Base-by-base conservation (phyloP, 2,888 invertebrate genomes). In the Hydroisotoma schaefferi region DNA sequence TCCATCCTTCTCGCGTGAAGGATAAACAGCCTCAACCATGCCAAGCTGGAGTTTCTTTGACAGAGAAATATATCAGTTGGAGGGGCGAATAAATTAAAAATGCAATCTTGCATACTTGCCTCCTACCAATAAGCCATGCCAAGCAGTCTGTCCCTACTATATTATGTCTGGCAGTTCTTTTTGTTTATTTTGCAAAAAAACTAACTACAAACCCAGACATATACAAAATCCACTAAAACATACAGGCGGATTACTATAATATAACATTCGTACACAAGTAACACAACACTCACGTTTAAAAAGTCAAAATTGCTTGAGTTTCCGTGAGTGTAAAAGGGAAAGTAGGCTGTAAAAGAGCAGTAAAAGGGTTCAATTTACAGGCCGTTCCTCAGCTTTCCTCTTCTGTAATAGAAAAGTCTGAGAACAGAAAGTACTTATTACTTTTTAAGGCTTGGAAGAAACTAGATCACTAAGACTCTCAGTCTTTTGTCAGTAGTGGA, bases 101-200 rank as follows among this genome's bases (percentile, higher is more conserved):
- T 46, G 46, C 46, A 46, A 46, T 46, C 46, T 46, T 46, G 46
- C 46, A 46, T 46, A 46, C 46, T 46, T 46, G 23, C 23, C 46
- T 46, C 22, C 25, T 23, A 25, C 46, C 23, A 4, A 40, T 5
- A 40, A 20, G n/a, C 40, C 15, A 40, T 8, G 40, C 5, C n/a
- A 40, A 40, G 20, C 20, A 40, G n/a, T 4, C 15, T 40, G 40
- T 40, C 3, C n/a, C 20, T 40, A 5, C 8, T 33, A 33, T 33
- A 10, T 33, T 33, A 33, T 33, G 33, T 15, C 8, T 6, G 6
- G 15, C 15, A 33, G 33, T 33, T 33, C 33, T 15, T 33, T 33
- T 15, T 6, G 15, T 33, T 33, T 40, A 5, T 40, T 40, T 40
- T 5, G n/a, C n/a, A n/a, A n/a, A n/a, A n/a, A n/a, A n/a, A n/a